phyloP scores from a whole-genome alignment of 37 sponge, comb jelly and placozoan genomes.

The Axinella damicornis region DNA sequence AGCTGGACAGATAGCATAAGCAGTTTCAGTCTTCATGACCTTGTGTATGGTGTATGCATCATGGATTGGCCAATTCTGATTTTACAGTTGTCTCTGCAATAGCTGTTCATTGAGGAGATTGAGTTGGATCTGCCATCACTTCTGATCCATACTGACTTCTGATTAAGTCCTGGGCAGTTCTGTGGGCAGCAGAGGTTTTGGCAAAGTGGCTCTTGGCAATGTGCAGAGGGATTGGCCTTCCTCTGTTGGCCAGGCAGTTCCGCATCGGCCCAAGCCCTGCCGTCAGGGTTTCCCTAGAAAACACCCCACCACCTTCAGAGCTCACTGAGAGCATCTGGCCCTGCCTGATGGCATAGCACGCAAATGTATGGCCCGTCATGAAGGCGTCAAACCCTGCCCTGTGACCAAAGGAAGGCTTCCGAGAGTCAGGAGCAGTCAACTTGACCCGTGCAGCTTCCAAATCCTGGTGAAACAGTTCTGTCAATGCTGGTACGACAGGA shows the following conservation, averaged over 20 bases:
- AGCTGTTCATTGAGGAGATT: neutral
- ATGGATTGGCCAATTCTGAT: too few relatives aligned
- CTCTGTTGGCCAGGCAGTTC: conserved; percentile 57
- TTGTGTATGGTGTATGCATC: too few relatives aligned
- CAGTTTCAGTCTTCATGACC: neutral
- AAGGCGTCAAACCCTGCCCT: conserved; percentile 93
- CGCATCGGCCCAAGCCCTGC: conserved; percentile 27
- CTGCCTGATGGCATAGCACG: conserved; percentile 11
- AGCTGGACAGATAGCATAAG: conserved; percentile 3
- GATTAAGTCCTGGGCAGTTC: neutral
- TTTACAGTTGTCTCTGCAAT: neutral
- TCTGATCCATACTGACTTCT: too few relatives aligned
- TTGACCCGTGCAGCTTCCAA: conserved; percentile 18
- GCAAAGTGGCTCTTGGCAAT: conserved; percentile 72
- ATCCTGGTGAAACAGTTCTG: conserved; percentile 20
- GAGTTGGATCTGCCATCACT: neutral
- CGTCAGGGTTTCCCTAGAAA: neutral
- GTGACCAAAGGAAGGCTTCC: conserved; percentile 58
- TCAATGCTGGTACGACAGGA: neutral
- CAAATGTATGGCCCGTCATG: conserved; percentile 84
- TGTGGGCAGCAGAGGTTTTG: conserved; percentile 60
- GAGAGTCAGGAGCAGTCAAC: neutral
- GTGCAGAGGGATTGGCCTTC: conserved; percentile 55
- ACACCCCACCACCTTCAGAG: neutral
- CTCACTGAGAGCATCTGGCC: too few relatives aligned